These are phyloP conservation scores for Sceliomorpha sp. DNA, from an alignment of 2,888 invertebrate species.

Conservation along the genomic window DNA sequence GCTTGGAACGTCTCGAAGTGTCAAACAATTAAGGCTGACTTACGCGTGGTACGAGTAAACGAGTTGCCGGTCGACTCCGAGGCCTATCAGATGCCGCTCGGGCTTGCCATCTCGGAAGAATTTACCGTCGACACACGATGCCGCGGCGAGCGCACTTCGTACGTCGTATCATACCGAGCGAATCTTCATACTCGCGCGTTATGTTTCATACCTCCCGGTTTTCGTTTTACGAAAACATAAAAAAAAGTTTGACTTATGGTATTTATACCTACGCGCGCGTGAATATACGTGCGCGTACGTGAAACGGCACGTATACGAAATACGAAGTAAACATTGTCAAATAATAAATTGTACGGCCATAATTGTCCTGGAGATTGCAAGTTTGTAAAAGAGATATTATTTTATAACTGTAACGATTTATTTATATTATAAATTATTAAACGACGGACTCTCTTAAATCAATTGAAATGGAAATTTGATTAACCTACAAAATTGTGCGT, in stretches of 20 bases:
- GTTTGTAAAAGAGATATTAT: no score
- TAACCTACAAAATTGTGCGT: no score
- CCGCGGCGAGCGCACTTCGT: constrained; percentile 16
- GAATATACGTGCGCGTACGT: constrained; percentile 23
- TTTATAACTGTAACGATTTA: no score
- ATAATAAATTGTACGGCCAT: no score
- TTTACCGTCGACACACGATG: constrained; percentile 70
- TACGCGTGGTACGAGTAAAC: constrained; percentile 64
- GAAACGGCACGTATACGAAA: no score
- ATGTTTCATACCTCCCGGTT: constrained; percentile 22
- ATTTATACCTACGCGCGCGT: constrained; percentile 34
- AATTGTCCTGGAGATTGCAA: no score
- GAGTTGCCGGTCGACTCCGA: constrained; percentile 52
- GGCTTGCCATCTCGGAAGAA: constrained; percentile 75
- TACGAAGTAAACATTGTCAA: no score
- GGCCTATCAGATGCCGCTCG: constrained; percentile 64
- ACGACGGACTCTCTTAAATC: no score
- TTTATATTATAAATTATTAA: no score
- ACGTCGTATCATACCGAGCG: constrained; percentile 32
- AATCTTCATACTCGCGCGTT: constrained; percentile 49
- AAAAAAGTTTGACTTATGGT: constrained; percentile 26
- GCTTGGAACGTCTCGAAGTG: constrained; percentile 53
- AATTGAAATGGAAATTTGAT: no score
- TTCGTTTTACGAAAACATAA: constrained; percentile 7
- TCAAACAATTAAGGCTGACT: constrained; percentile 74